Evolutionary conservation across 2,888 invertebrate species (phyloP).

Genomic region (Automeris io): DNA sequence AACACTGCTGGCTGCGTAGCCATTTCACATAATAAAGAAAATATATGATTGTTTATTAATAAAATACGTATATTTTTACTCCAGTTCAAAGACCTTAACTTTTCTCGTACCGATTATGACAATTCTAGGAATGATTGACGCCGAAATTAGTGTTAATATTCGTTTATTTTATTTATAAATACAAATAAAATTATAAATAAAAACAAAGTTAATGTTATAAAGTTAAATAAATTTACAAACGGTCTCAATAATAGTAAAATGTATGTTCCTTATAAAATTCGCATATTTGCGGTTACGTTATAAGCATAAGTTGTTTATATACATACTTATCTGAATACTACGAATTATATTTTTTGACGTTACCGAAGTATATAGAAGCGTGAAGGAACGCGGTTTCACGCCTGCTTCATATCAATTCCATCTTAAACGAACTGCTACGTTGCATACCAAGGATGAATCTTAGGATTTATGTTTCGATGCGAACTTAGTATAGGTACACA

Average conservation of each 20-base stretch:
- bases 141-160: too few relatives aligned
- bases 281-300: neutral
- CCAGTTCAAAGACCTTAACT: too few relatives aligned
- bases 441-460: constrained; percentile 45
- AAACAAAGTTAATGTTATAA: neutral
- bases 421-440: constrained; percentile 47
- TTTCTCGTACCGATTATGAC: too few relatives aligned
- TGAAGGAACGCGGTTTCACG: constrained; percentile 56
- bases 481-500: constrained; percentile 15
- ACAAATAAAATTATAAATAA: too few relatives aligned
- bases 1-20: too few relatives aligned
- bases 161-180: too few relatives aligned
- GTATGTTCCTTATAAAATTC: neutral
- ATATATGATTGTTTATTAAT: too few relatives aligned
- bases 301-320: constrained; percentile 4
- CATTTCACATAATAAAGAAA: too few relatives aligned
- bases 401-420: constrained; percentile 49
- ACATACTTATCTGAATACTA: constrained; percentile 7
- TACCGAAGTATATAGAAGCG: constrained; percentile 35
- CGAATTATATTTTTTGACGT: constrained; percentile 16
- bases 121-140: too few relatives aligned
- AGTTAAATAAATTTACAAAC: neutral
- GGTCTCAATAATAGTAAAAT: neutral
- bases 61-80: too few relatives aligned
- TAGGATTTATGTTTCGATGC: constrained; percentile 27